These are phyloP conservation scores for Ellobium chinense DNA, from an alignment of 2,888 invertebrate species.

Conservation along the genomic window DNA sequence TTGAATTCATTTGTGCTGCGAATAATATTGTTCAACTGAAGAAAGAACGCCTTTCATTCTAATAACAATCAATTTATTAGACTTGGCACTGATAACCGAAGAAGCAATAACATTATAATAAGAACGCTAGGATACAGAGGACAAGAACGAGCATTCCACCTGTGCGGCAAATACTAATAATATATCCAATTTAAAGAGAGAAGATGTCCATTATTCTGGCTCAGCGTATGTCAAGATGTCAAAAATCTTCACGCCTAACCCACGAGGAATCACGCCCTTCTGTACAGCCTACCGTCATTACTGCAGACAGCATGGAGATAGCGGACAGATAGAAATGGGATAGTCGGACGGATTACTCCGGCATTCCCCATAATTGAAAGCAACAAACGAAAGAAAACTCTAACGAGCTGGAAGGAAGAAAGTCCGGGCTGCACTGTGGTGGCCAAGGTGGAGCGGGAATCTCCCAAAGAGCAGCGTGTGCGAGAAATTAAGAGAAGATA, in stretches of 20 bases:
- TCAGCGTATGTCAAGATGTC: neutral
- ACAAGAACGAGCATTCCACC: neutral
- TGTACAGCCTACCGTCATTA: neutral
- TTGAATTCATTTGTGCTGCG: too few species aligned
- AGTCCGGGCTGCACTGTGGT: too few species aligned
- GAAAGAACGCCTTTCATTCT: too few species aligned
- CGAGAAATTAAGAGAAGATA: too few species aligned
- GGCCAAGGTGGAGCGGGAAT: too few species aligned
- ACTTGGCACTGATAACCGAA: too few species aligned
- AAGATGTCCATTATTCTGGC: neutral
- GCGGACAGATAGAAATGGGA: neutral
- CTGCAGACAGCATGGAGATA: neutral
- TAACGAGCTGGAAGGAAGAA: slow-evolving; percentile 18
- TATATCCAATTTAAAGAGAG: neutral
- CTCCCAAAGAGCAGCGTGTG: too few species aligned
- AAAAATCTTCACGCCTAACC: neutral
- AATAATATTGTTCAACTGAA: too few species aligned
- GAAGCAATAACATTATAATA: too few species aligned
- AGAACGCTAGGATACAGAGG: too few species aligned
- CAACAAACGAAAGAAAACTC: neutral
- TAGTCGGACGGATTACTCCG: neutral
- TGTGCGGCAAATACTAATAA: neutral
- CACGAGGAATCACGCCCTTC: neutral
- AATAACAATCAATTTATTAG: too few species aligned
- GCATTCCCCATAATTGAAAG: slow-evolving; percentile 19